These are phyloP conservation scores for Brassicogethes aeneus DNA, from an alignment of 2,888 invertebrate species.

Conservation along the genomic window DNA sequence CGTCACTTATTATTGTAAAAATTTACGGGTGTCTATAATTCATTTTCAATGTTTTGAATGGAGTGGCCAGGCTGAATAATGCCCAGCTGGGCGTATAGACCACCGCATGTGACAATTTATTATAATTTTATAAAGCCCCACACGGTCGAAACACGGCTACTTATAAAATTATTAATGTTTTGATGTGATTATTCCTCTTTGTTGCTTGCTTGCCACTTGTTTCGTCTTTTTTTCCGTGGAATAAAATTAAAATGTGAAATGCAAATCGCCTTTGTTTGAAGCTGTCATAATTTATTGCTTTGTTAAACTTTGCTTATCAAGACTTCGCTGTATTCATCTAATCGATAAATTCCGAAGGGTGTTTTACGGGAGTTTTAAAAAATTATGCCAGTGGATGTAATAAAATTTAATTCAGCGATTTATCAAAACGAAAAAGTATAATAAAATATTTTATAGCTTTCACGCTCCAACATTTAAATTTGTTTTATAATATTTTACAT, in stretches of 20 bases:
- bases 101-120: conserved; percentile 31
- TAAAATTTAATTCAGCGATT: no score
- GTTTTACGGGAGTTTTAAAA: no score
- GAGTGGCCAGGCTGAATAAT: conserved; percentile 23
- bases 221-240: not conserved
- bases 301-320: not conserved
- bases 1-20: conserved; percentile 25
- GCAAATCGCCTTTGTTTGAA: conserved; percentile 1
- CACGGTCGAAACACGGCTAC: conserved; percentile 19
- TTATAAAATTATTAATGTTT: conserved; percentile 32
- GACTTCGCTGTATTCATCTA: no score
- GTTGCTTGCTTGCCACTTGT: not conserved
- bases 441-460: no score
- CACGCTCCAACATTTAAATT: no score
- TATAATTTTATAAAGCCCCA: conserved; percentile 26
- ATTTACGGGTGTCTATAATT: conserved; percentile 25
- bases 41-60: conserved; percentile 25
- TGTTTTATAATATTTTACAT: no score
- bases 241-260: conserved; percentile 1
- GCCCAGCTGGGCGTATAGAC: conserved; percentile 27
- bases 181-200: conserved; percentile 24
- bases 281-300: not conserved
- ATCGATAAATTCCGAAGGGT: no score
- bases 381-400: no score
- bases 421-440: no score